Conservation (phyloP, 2,888 invertebrate species). For the Cyclophora albipunctata region DNA sequence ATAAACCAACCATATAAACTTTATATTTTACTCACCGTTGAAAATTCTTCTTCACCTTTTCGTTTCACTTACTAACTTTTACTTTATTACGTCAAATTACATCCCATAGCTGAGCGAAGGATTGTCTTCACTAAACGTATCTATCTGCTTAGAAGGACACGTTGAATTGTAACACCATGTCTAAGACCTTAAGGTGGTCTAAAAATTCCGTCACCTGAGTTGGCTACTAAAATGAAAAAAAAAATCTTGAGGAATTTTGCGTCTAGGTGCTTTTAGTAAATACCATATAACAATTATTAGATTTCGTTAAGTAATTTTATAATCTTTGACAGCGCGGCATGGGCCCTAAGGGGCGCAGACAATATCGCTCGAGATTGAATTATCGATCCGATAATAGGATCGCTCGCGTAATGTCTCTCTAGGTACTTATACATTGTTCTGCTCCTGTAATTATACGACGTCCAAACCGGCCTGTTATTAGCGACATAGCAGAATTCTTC, state of each 20-base stretch:
- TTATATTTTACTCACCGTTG: too few relatives aligned
- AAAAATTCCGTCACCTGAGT: too few relatives aligned
- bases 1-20: too few relatives aligned
- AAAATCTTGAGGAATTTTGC: not conserved
- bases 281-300: too few relatives aligned
- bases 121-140: too few relatives aligned
- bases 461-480: constrained; percentile 22
- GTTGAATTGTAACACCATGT: too few relatives aligned
- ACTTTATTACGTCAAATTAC: too few relatives aligned
- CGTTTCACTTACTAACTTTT: too few relatives aligned
- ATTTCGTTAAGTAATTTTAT: not conserved
- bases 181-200: too few relatives aligned
- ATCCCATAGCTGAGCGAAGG: too few relatives aligned
- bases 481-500: constrained; percentile 14
- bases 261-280: not conserved
- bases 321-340: constrained; percentile 30
- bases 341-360: constrained; percentile 47
- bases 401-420: constrained; percentile 44
- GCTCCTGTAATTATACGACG: constrained; percentile 48
- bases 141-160: too few relatives aligned
- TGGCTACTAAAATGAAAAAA: not conserved
- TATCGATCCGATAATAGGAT: constrained; percentile 65
- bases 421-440: constrained; percentile 41
- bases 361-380: constrained; percentile 61
- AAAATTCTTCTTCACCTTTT: too few relatives aligned